These are phyloP conservation scores for Alectoris magna DNA, from an alignment of 2,797 vertebrate genomes.

Conservation along the genomic window DNA sequence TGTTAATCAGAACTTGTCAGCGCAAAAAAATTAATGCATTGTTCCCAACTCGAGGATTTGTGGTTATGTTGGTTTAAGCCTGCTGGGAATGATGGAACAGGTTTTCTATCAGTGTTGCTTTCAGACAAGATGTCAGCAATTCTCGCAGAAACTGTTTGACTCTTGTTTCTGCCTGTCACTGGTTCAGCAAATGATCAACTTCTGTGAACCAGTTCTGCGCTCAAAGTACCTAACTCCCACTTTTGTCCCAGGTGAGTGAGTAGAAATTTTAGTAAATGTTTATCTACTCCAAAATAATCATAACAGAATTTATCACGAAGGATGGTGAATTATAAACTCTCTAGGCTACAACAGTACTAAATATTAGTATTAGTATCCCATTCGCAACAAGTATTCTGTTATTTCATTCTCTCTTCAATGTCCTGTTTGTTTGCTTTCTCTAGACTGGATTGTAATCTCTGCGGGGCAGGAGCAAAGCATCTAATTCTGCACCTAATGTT, in stretches of 20 bases:
- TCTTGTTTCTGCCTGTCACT: not conserved
- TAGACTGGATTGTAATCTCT: not conserved
- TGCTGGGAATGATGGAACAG: not conserved
- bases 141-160: not conserved
- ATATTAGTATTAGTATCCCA: not conserved
- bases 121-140: not conserved
- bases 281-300: not conserved
- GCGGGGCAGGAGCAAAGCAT: not conserved
- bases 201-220: not conserved
- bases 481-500: not conserved
- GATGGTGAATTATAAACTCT: not conserved
- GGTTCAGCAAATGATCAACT: not conserved
- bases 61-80: not conserved
- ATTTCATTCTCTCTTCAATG: not conserved
- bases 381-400: not conserved
- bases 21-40: not conserved
- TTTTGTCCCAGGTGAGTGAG: not conserved
- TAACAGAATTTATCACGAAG: not conserved
- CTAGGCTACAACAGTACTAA: not conserved
- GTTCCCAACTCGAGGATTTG: not conserved
- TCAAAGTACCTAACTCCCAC: fast-evolving
- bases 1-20: fast-evolving
- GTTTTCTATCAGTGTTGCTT: not conserved
- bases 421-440: not conserved
- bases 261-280: not conserved